Percentiles rank a stretch among this genome's conserved stretches.
Conservation (phyloP, 2,888 invertebrate genomes). For the Spodoptera littoralis region DNA sequence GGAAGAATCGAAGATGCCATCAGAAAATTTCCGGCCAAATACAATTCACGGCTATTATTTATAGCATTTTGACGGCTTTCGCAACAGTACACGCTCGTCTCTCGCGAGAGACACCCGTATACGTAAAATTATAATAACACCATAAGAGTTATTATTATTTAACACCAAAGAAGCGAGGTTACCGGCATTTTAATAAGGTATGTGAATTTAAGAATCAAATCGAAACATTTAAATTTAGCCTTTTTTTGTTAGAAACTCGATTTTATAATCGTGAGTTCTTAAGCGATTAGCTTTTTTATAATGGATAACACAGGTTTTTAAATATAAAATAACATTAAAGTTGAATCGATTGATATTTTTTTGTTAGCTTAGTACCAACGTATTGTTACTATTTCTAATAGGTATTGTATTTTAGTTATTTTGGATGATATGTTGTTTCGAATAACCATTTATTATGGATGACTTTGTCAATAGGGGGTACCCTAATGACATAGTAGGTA, state of each 20-base stretch:
- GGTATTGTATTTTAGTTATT: no score
- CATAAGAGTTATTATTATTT: slow-evolving; percentile 8
- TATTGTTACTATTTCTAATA: no score
- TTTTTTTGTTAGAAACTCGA: background rate
- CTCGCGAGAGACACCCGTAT: slow-evolving; percentile 64
- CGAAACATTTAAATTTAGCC: background rate
- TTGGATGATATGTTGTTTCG: no score
- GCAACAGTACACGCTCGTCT: slow-evolving; percentile 74
- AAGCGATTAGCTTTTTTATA: no score
- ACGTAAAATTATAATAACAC: background rate
- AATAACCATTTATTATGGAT: no score
- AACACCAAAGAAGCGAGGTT: slow-evolving; percentile 15
- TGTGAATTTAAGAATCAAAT: slow-evolving; percentile 24
- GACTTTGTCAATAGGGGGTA: no score
- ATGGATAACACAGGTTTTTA: no score
- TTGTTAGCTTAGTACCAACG: no score
- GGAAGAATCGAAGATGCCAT: slow-evolving; percentile 51
- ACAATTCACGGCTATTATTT: slow-evolving; percentile 51
- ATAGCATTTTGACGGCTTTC: slow-evolving; percentile 66
- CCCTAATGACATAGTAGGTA: no score
- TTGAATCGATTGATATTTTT: no score
- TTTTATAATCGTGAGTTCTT: no score
- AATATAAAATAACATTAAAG: no score
- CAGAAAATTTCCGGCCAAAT: slow-evolving; percentile 46
- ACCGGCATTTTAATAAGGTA: slow-evolving; percentile 28